Evolutionary conservation across 2,888 invertebrate genomes (phyloP), one percentile per base, ranked within the genome.

Genomic region (Exocentrus adspersus): DNA sequence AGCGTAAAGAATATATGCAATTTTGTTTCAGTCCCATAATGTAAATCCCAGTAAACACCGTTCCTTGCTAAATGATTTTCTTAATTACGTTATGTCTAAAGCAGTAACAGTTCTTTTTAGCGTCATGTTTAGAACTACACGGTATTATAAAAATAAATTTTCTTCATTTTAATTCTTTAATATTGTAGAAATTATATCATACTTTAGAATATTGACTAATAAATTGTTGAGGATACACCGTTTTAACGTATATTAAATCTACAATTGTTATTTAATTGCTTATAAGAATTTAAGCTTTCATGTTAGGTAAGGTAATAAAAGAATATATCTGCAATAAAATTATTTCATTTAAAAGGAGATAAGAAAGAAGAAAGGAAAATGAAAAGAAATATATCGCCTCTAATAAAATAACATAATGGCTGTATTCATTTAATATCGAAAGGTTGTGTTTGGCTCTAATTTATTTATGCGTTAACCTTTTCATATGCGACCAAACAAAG

Each of bases 401-500:
- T 37, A 37, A 37, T 37, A 37, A 37, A 37, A 37, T 37, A 37
- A 37, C 12, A 12, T 37, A 37, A 37, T 37, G 14, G 37, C 37
- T 12, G 37, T 37, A 37, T 37, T 37, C 37, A 37, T 37, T 12
- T 37, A 24, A 24, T 12, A 37, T 37, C 37, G 37, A 37, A 30
- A 37, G 37, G 37, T 37, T 37, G 37, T 37, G 37, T 37, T 37
- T 12, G 37, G 37, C 14, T n/a, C 12, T 37, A 37, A 37, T 37
- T 37, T 37, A 37, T 37, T 2, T 37, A 37, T 37, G n/a, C n/a
- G 37, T 37, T 37, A 37, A 37, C 12, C 12, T 37, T 37, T 37
- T 37, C 37, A 37, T 37, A 37, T 37, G 37, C 37, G 37, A n/a
- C 37, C 37, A 37, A 37, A 37, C 37, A 37, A 37, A 37, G 37